phyloP scores from a whole-genome alignment of 2,888 invertebrate species.

The Conomelus anceps region DNA sequence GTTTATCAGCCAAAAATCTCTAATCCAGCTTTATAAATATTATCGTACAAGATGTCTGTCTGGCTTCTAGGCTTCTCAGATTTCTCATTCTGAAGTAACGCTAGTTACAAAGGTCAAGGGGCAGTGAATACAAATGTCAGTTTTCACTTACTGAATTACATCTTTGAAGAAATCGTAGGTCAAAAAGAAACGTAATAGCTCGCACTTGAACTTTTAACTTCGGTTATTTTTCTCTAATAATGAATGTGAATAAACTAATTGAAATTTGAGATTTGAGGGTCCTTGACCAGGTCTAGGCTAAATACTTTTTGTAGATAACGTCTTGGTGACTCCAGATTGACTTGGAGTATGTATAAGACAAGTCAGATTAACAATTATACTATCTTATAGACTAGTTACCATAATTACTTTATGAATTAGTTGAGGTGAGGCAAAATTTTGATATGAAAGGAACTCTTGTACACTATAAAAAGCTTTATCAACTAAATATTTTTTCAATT shows the following conservation, averaged over 20 bases:
- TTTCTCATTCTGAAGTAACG: neutral
- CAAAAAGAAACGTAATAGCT: neutral
- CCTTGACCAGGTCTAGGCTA: neutral
- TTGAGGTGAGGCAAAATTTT: too few species aligned
- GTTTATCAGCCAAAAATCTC: neutral
- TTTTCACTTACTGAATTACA: neutral
- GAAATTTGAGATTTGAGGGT: neutral
- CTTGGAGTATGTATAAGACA: too few species aligned
- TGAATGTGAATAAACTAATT: neutral
- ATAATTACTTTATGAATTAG: too few species aligned
- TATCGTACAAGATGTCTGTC: neutral
- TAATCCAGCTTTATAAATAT: neutral
- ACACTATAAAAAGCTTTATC: too few species aligned
- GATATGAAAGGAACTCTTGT: too few species aligned
- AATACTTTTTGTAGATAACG: neutral
- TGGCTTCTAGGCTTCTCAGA: neutral
- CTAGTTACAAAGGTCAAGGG: neutral
- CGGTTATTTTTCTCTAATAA: neutral
- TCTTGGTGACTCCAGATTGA: too few species aligned
- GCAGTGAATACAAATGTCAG: neutral
- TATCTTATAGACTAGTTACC: too few species aligned
- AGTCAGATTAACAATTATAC: too few species aligned
- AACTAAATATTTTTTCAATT: too few species aligned
- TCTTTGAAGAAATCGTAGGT: neutral
- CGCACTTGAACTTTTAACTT: neutral